Percentiles rank a stretch among this genome's conserved stretches.
phyloP scores from a whole-genome alignment of 2,797 vertebrate species.

The Rachycentron canadum region DNA sequence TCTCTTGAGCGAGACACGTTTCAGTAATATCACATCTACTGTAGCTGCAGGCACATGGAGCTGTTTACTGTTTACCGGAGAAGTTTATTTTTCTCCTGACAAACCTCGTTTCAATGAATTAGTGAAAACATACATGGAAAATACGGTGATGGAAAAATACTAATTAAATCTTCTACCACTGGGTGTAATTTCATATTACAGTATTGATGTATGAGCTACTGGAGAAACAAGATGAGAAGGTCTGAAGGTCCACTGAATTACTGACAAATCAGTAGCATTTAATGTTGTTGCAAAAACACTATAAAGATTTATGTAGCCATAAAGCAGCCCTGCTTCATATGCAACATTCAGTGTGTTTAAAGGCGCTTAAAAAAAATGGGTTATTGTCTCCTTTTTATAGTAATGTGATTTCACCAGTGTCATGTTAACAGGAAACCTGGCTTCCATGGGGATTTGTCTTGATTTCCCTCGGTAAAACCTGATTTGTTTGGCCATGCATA shows the following conservation, averaged over 20 bases:
- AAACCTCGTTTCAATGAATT: conserved; percentile 23
- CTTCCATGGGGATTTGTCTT: neutral
- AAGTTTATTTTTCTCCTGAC: conserved; percentile 13
- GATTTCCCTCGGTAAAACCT: neutral
- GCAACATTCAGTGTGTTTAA: neutral
- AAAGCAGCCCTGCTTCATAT: neutral
- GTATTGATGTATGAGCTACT: neutral
- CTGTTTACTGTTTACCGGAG: conserved; percentile 19
- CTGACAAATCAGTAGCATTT: neutral
- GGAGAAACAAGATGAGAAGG: neutral
- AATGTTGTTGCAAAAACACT: neutral
- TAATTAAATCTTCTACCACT: neutral
- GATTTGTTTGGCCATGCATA: neutral
- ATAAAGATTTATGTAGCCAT: neutral
- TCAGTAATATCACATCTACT: conserved; percentile 13
- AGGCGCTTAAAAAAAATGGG: neutral
- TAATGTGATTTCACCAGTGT: neutral
- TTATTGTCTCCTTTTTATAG: neutral
- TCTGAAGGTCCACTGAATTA: neutral
- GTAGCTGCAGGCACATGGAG: conserved; percentile 23
- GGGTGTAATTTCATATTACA: neutral
- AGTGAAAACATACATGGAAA: conserved; percentile 2
- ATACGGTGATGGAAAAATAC: neutral
- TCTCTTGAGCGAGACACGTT: conserved; percentile 4
- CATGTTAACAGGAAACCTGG: neutral